Evolutionary conservation across 37 sponge, comb jelly and placozoan genomes (phyloP).

Genomic region (Dysidea cf. avara): DNA sequence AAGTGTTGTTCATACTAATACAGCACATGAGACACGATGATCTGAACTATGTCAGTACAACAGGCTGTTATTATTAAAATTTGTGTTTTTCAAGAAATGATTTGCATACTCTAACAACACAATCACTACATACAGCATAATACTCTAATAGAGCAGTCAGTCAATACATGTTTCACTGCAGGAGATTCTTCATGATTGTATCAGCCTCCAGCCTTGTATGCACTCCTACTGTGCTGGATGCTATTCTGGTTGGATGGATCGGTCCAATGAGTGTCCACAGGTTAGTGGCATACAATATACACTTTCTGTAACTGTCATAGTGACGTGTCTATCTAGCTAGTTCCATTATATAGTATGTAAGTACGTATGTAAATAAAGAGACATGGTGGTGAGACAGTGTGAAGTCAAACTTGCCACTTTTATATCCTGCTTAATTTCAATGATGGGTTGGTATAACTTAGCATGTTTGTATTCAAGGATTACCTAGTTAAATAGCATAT

Average conservation of each 20-base stretch:
- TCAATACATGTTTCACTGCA: slow-evolving; percentile 6
- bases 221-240: slow-evolving; percentile 93
- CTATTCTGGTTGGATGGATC: slow-evolving; percentile 91
- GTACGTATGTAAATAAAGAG: neutral
- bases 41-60: too few species aligned
- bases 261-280: slow-evolving; percentile 77
- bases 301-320: neutral
- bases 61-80: too few species aligned
- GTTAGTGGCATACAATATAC: slow-evolving; percentile 53
- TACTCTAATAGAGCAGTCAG: too few species aligned
- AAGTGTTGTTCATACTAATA: too few species aligned
- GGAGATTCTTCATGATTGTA: slow-evolving; percentile 83
- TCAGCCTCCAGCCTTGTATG: slow-evolving; percentile 93
- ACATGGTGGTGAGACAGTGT: neutral
- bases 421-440: neutral
- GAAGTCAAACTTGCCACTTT: slow-evolving; percentile 3
- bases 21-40: too few species aligned
- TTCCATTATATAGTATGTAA: neutral
- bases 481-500: too few species aligned
- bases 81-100: too few species aligned
- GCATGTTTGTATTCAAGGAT: too few species aligned
- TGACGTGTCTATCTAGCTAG: neutral
- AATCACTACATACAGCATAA: too few species aligned
- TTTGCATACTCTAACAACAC: too few species aligned
- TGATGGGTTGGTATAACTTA: too few species aligned